Evolutionary conservation across 1,140 invertebrate genomes (phyloP).

Genomic region (Wasmannia auropunctata): DNA sequence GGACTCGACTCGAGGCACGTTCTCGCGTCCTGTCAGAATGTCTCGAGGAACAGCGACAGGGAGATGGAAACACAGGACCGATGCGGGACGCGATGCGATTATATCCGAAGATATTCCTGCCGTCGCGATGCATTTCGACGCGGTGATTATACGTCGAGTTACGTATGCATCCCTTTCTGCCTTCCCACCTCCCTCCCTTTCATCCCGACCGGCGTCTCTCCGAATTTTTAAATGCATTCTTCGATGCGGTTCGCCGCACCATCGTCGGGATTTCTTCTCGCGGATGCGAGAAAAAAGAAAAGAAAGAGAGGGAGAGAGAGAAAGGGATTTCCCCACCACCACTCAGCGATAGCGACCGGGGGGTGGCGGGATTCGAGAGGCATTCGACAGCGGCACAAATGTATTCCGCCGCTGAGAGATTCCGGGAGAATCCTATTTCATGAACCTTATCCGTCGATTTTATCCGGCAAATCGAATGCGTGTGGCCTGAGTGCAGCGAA

Average conservation of each 20-base stretch:
- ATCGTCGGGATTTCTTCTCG: constrained; percentile 61
- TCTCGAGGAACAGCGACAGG: constrained; percentile 5
- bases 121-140: constrained; percentile 43
- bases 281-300: constrained; percentile 20
- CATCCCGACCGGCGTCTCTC: constrained; percentile 22
- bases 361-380: constrained; percentile 2
- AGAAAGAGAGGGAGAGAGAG: too few relatives aligned
- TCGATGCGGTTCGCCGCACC: constrained; percentile 57
- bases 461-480: constrained; percentile 22
- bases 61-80: background rate
- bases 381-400: constrained; percentile 54
- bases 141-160: constrained; percentile 42
- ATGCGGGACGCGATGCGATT: constrained; percentile 39
- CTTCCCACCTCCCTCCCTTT: background rate
- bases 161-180: constrained; percentile 26
- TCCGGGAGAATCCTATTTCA: constrained; percentile 32
- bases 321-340: background rate
- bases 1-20: constrained; percentile 30
- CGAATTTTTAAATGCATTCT: constrained; percentile 68
- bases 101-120: constrained; percentile 15
- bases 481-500: background rate
- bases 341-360: background rate
- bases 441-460: constrained; percentile 23
- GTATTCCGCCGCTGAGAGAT: constrained; percentile 33
- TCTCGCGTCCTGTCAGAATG: constrained; percentile 46